A percentile compares a stretch with the other conserved stretches of the same genome.
phyloP scores from a whole-genome alignment of 2,113 vertebrate species.

The Apeltes quadracus region DNA sequence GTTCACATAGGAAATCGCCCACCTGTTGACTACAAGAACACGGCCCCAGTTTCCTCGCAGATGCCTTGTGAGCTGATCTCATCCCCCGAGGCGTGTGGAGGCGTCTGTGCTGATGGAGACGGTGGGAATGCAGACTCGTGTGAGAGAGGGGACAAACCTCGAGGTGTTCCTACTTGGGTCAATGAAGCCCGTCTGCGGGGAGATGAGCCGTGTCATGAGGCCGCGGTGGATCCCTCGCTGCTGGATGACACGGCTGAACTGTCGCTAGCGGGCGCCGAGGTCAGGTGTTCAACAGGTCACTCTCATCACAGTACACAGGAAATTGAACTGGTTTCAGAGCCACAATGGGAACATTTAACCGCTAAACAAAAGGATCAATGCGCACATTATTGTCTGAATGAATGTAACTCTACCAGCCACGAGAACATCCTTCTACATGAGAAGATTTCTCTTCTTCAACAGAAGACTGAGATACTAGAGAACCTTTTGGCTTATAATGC shows the following conservation, averaged over 20 bases:
- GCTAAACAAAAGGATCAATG: constrained; percentile 37
- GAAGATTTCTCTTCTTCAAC: constrained; percentile 76
- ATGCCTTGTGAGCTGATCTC: neutral
- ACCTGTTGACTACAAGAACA: neutral
- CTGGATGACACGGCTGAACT: constrained; percentile 15
- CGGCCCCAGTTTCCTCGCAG: neutral
- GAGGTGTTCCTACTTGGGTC: neutral
- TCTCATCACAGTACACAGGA: neutral
- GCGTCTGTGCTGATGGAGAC: neutral
- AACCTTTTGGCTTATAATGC: constrained; percentile 54
- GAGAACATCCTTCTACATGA: constrained; percentile 76
- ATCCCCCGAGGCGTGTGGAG: constrained; percentile 8
- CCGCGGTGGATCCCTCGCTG: neutral
- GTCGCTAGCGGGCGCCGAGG: constrained; percentile 15
- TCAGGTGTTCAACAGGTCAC: neutral
- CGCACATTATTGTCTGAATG: constrained; percentile 49
- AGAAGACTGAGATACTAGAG: constrained; percentile 72
- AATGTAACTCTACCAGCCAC: constrained; percentile 68
- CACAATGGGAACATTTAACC: constrained; percentile 33
- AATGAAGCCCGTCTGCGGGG: constrained; percentile 11
- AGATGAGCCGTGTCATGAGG: constrained; percentile 40
- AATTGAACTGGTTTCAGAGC: neutral
- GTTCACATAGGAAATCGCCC: neutral
- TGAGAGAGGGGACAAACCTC: constrained; percentile 34
- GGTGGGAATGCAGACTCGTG: constrained; percentile 36